Conservation (phyloP, 2,888 invertebrate species). For the Agrochola macilenta region DNA sequence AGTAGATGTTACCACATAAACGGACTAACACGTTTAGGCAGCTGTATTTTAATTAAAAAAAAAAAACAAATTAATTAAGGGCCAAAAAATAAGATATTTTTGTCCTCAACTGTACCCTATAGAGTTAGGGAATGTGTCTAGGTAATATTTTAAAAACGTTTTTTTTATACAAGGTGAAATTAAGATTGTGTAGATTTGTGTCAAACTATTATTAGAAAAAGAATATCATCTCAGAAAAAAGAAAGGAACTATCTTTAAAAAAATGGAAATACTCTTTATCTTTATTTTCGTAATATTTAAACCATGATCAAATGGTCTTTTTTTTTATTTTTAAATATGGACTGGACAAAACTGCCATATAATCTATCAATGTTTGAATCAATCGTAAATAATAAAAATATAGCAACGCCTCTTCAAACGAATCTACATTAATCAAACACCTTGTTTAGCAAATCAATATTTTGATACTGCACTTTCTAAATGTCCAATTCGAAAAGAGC, state of each 20-base stretch:
- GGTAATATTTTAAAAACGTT: constrained; percentile 29
- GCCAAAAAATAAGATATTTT: constrained; percentile 64
- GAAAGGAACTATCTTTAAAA: background rate
- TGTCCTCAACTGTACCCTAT: constrained; percentile 65
- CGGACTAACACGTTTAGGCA: constrained; percentile 73
- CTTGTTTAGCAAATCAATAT: constrained; percentile 60
- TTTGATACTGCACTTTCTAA: constrained; percentile 63
- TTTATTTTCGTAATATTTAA: background rate
- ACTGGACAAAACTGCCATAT: background rate
- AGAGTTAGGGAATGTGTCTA: constrained; percentile 36
- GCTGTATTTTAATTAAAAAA: constrained; percentile 69
- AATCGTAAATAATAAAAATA: background rate
- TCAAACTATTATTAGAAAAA: background rate
- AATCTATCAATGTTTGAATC: background rate
- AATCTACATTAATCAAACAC: constrained; percentile 21
- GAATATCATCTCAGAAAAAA: background rate
- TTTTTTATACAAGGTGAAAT: constrained; percentile 51
- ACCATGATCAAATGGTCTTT: background rate
- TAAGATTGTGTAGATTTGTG: constrained; percentile 4
- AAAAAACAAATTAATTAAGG: constrained; percentile 68
- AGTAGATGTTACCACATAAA: constrained; percentile 84
- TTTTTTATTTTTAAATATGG: background rate
- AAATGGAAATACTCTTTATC: background rate
- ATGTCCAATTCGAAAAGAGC: constrained; percentile 52
- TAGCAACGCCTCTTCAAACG: background rate